These are phyloP conservation scores for Gopherus evgoodei DNA, from an alignment of 2,113 vertebrate species.

Conservation along the genomic window DNA sequence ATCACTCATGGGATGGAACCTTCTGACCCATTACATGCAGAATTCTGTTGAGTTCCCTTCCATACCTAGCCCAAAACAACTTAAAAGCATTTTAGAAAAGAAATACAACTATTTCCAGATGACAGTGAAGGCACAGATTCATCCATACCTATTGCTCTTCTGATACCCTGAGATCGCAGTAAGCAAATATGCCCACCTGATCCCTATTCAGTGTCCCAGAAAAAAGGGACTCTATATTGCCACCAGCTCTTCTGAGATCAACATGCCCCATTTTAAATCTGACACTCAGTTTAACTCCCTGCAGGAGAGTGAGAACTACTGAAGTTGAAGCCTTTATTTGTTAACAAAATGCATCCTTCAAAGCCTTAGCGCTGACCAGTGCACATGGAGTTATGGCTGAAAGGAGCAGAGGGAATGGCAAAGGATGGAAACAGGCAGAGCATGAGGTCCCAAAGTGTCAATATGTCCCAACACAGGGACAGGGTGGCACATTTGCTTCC, in stretches of 20 bases:
- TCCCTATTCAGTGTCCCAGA: background rate
- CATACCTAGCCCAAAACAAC: background rate
- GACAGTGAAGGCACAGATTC: background rate
- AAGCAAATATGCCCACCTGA: background rate
- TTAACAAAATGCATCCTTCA: background rate
- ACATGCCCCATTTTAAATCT: background rate
- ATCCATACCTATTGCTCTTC: background rate
- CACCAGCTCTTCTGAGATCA: background rate
- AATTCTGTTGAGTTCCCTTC: background rate
- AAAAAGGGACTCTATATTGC: background rate
- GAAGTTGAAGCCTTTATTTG: background rate
- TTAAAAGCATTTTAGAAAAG: background rate
- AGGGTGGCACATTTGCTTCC: background rate
- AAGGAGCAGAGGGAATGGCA: background rate
- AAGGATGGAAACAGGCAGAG: background rate
- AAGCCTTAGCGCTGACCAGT: background rate
- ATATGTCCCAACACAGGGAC: background rate
- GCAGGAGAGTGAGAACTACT: background rate
- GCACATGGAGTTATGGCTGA: rapidly evolving
- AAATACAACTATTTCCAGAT: constrained; percentile 27
- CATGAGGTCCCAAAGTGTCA: background rate
- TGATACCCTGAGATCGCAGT: background rate
- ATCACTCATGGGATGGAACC: background rate
- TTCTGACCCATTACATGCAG: background rate
- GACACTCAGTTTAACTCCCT: background rate